These are phyloP conservation scores for Actenoides hombroni DNA, from an alignment of 2,113 vertebrate genomes.

Conservation along the genomic window DNA sequence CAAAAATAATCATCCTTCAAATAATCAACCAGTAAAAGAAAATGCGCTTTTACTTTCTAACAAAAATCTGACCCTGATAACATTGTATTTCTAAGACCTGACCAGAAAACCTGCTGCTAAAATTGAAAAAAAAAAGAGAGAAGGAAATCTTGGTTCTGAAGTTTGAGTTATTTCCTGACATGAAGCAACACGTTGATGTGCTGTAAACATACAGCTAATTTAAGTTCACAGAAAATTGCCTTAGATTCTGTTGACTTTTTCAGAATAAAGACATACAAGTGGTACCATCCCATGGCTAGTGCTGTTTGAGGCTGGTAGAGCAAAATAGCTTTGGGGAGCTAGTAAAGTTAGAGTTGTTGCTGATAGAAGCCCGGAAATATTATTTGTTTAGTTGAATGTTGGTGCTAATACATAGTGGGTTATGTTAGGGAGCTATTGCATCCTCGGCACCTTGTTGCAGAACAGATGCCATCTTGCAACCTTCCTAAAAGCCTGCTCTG, in stretches of 20 bases:
- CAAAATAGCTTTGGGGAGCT: background rate
- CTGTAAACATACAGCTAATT: background rate
- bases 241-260: background rate
- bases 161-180: slow-evolving; percentile 19
- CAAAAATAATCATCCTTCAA: background rate
- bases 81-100: background rate
- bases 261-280: background rate
- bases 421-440: background rate
- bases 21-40: background rate
- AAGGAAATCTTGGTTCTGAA: background rate
- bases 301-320: background rate
- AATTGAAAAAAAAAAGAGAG: background rate
- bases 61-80: background rate
- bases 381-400: background rate
- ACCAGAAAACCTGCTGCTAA: background rate
- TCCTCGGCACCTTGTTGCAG: background rate
- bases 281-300: too few species aligned
- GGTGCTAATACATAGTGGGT: background rate
- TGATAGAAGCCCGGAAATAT: background rate
- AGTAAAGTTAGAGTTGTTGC: background rate
- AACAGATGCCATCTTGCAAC: background rate
- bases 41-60: background rate
- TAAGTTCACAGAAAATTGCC: background rate
- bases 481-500: background rate
- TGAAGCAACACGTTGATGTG: background rate